A percentile compares a stretch with the other conserved stretches of the same genome.
These are phyloP conservation scores for Rotaria magnacalcarata DNA, from an alignment of 2,888 invertebrate species.

Conservation along the genomic window DNA sequence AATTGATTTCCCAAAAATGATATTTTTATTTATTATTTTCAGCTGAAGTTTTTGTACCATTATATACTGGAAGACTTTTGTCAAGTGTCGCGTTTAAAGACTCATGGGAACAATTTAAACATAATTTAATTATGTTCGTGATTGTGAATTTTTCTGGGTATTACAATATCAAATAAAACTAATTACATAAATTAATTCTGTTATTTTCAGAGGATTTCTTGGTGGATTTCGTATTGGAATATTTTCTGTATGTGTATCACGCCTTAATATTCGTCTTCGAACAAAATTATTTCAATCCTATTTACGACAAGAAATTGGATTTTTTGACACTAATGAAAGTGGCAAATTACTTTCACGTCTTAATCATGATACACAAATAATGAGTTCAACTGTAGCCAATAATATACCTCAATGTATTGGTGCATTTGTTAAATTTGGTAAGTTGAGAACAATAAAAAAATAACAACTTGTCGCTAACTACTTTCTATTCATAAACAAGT, in stretches of 20 bases:
- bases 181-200: background rate
- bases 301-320: conserved; percentile 57
- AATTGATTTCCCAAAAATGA: conserved; percentile 38
- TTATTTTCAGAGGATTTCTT: conserved; percentile 51
- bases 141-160: conserved; percentile 39
- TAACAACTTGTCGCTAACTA: background rate
- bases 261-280: conserved; percentile 55
- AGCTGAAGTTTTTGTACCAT: conserved; percentile 58
- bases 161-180: background rate
- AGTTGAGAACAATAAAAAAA: background rate
- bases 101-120: conserved; percentile 53
- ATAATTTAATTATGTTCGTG: conserved; percentile 42
- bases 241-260: conserved; percentile 55
- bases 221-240: conserved; percentile 57
- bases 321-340: conserved; percentile 58
- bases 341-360: conserved; percentile 60
- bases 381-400: conserved; percentile 51
- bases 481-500: too few relatives aligned
- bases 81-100: conserved; percentile 58
- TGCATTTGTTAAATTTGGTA: conserved; percentile 16
- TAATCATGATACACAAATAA: conserved; percentile 59
- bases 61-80: conserved; percentile 59
- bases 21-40: background rate
- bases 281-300: conserved; percentile 55
- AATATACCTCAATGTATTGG: conserved; percentile 19